These are phyloP conservation scores for Euphysa ruthae DNA, from an alignment of 30 jellyfish, hydroid and myxozoan genomes.

Conservation along the genomic window DNA sequence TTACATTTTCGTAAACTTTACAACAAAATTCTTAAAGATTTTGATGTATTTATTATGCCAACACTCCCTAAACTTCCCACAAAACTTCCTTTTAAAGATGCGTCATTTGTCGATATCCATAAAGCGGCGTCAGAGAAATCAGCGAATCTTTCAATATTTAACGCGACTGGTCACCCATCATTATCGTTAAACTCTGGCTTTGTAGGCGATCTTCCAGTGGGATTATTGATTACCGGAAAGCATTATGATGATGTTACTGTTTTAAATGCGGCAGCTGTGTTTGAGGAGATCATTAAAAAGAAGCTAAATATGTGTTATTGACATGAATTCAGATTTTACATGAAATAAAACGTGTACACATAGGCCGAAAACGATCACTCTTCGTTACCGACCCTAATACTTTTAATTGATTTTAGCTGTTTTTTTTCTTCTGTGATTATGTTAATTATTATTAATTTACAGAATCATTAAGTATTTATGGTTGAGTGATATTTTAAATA, in stretches of 20 bases:
- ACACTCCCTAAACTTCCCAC: slow-evolving; percentile 7
- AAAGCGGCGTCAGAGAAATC: not conserved
- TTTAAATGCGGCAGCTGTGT: slow-evolving; percentile 14
- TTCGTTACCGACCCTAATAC: too few species aligned
- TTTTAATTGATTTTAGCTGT: too few species aligned
- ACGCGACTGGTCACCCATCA: slow-evolving; percentile 37
- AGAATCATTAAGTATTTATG: too few species aligned
- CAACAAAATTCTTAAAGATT: not conserved
- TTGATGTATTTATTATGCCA: slow-evolving; percentile 27
- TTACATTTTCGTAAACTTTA: not conserved
- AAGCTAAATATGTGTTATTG: too few species aligned
- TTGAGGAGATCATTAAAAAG: too few species aligned
- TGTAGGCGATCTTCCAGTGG: slow-evolving; percentile 23
- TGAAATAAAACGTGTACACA: too few species aligned
- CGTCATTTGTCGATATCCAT: not conserved
- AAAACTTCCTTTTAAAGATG: not conserved
- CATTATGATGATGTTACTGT: slow-evolving; percentile 31
- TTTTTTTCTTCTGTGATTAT: too few species aligned
- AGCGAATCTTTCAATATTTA: slow-evolving; percentile 12
- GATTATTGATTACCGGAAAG: slow-evolving; percentile 25
- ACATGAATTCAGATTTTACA: too few species aligned
- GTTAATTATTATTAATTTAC: too few species aligned
- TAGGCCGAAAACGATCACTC: too few species aligned
- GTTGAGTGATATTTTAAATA: too few species aligned
- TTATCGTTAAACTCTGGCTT: slow-evolving; percentile 19